These are phyloP conservation scores for Hoplias malabaricus DNA, from an alignment of 2,113 vertebrate species.

Conservation along the genomic window DNA sequence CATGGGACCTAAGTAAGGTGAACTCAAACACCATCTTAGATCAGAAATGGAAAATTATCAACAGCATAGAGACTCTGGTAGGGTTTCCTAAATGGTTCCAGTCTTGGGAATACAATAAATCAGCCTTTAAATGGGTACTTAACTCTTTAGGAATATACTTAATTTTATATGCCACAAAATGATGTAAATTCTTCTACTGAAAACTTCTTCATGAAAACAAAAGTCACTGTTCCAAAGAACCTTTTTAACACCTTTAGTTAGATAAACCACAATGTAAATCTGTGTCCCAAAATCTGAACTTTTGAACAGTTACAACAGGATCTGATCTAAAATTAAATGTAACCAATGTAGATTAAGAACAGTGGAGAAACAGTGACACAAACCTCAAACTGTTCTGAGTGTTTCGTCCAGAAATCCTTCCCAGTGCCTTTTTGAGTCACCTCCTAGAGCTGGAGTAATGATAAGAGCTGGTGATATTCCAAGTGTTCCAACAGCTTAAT, in stretches of 20 bases:
- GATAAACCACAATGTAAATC: background rate
- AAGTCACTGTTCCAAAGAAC: background rate
- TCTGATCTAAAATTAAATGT: background rate
- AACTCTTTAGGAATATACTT: no score
- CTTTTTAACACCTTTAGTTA: background rate
- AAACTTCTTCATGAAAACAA: background rate
- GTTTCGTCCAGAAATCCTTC: background rate
- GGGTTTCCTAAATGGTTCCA: background rate
- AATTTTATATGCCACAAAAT: background rate
- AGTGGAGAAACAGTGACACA: conserved; percentile 4
- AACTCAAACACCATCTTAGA: background rate
- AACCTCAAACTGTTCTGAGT: conserved; percentile 21
- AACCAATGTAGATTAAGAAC: background rate
- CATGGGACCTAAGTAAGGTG: background rate
- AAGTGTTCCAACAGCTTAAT: background rate
- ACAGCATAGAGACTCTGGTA: background rate
- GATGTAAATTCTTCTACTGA: background rate
- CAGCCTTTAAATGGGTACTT: no score
- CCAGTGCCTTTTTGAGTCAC: conserved; percentile 19
- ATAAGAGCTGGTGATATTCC: conserved; percentile 25
- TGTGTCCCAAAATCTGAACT: background rate
- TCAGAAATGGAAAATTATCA: background rate
- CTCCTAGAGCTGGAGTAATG: conserved; percentile 19
- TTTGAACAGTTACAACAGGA: background rate
- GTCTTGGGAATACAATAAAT: background rate